Evolutionary conservation across 2,113 vertebrate genomes (phyloP), one percentile per base, ranked within the genome.

Genomic region (Cranoglanis bouderius): DNA sequence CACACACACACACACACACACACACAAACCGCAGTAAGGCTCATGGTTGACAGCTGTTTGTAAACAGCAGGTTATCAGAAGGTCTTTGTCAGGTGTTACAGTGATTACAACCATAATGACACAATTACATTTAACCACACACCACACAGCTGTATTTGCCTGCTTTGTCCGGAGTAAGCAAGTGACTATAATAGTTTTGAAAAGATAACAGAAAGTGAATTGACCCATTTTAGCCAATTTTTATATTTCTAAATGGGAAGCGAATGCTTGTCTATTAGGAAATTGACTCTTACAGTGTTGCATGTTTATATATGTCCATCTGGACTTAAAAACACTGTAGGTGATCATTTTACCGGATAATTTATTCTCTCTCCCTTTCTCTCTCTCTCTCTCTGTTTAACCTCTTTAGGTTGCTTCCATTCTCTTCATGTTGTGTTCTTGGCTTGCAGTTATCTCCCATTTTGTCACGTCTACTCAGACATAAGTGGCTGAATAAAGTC

Each of bases 51-150:
- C 32, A 82, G 46, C n/a, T 35, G 74, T 53, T 85, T 63, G 67
- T 87, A 82, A 88, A 86, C 35, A 84, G 61, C 29, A 57, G 51
- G 18, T 32, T 53, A 12, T 84, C 57, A 63, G 24, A 89, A 86
- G 84, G 87, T 87, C 35, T 88, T n/a, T 51, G 26, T 74, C 63
- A 90, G 78, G 38, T 75, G 85, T 63, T 77, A 82, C 70, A 84
- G 85, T 88, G 84, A 88, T 88, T 85, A 86, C 84, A 65, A 88
- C 53, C 18, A 61, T 70, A 40, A 75, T 86, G 78, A 84, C 24
- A 43, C 35, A 84, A 46, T 46, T 43, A n/a, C 13, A 63, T 84
- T 29, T 43, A 63, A 84, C 43, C 32, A 43, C 57, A 40, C 35
- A 43, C 43, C 61, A 55, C 80, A 83, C 78, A 59, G 82, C 55